phyloP scores from a whole-genome alignment of 2,888 invertebrate species.

The Drosophila anomalata region DNA sequence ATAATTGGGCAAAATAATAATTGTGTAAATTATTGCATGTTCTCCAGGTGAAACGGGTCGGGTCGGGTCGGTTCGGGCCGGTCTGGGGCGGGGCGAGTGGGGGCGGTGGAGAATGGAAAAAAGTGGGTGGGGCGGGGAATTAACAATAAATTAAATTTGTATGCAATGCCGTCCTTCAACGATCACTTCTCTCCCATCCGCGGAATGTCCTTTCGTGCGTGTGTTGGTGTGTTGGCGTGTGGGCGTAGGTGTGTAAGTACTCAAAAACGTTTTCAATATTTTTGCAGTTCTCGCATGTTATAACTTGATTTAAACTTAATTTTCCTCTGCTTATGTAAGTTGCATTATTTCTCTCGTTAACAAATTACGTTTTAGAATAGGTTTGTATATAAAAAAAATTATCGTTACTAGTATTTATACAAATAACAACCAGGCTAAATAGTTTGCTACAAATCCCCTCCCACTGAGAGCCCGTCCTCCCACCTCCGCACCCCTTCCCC shows the following conservation, averaged over 20 bases:
- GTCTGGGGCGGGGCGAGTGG: not conserved
- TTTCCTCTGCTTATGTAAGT: constrained; percentile 9
- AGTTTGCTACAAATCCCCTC: constrained; percentile 40
- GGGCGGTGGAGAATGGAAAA: not conserved
- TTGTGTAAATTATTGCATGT: constrained; percentile 3
- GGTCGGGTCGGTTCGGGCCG: not conserved
- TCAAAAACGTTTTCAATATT: constrained; percentile 41
- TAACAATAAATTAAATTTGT: constrained; percentile 41
- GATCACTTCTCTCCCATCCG: constrained; percentile 15
- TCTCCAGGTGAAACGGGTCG: not conserved
- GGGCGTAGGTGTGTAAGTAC: constrained; percentile 38
- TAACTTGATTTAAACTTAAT: constrained; percentile 26
- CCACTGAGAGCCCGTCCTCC: constrained; percentile 26
- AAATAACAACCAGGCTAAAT: constrained; percentile 52
- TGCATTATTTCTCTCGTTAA: constrained; percentile 34
- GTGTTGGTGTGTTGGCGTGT: constrained; percentile 8
- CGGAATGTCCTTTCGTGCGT: constrained; percentile 46
- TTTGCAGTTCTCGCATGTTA: constrained; percentile 20
- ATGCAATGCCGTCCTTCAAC: constrained; percentile 17
- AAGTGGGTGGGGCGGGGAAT: not conserved
- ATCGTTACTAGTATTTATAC: constrained; percentile 38
- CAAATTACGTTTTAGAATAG: constrained; percentile 37
- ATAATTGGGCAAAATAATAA: constrained; percentile 5
- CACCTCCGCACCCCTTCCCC: not conserved
- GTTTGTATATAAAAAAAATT: constrained; percentile 22